Percentiles rank a stretch among this genome's conserved stretches.
Evolutionary conservation across 1,140 invertebrate species (phyloP).

Genomic region (Venturia canescens): DNA sequence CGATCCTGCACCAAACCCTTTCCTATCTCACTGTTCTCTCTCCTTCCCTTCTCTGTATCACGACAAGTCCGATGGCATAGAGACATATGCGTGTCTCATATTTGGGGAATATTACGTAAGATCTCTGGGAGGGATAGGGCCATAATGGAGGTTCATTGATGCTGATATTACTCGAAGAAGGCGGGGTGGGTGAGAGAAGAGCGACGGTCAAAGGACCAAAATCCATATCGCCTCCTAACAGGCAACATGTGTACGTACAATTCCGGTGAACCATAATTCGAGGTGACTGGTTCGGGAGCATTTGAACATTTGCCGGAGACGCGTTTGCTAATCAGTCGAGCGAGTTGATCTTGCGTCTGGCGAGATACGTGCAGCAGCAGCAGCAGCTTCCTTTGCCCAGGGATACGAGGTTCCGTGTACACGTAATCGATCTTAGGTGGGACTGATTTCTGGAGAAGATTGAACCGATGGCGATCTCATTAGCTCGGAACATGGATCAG

Average conservation of each 20-base stretch:
- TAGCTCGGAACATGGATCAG: no score
- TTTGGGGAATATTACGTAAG: conserved; percentile 1
- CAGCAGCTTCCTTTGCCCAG: neutral
- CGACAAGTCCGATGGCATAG: neutral
- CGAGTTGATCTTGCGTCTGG: neutral
- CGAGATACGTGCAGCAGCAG: neutral
- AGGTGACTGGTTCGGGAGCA: neutral
- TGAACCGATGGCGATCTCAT: no score
- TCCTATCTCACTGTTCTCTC: no score
- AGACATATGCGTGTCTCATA: conserved; percentile 5
- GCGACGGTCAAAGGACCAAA: conserved; percentile 25
- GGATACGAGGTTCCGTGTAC: no score
- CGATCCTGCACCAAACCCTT: no score
- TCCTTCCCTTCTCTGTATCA: neutral
- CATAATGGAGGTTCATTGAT: conserved; percentile 26
- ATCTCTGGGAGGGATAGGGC: neutral
- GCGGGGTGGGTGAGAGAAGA: neutral
- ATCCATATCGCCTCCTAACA: conserved; percentile 37
- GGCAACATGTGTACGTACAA: conserved; percentile 15
- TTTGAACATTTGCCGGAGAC: neutral
- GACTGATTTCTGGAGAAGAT: no score
- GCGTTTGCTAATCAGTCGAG: neutral
- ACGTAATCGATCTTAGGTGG: no score
- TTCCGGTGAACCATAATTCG: conserved; percentile 7
- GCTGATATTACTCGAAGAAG: conserved; percentile 26